A percentile compares a stretch with the other conserved stretches of the same genome.
phyloP scores from a whole-genome alignment of 1,140 invertebrate genomes.

The Branchinecta lynchi region DNA sequence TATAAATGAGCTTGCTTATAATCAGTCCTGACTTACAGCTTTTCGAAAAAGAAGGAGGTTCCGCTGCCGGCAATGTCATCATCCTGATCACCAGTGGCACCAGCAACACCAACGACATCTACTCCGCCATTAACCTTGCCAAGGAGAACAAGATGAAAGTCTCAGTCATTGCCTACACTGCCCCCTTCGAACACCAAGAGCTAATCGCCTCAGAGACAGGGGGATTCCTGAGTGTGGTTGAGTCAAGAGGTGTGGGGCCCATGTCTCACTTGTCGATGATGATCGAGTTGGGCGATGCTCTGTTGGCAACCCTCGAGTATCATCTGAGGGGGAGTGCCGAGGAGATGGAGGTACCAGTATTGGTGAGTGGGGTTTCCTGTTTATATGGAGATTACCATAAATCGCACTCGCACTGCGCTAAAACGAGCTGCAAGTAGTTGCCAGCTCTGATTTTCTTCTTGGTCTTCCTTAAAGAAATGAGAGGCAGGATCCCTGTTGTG shows the following conservation, averaged over 20 bases:
- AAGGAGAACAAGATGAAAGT: slow-evolving; percentile 18
- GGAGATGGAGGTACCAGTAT: neutral
- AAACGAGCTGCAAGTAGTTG: too few relatives aligned
- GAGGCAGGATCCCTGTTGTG: too few relatives aligned
- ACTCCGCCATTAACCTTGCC: slow-evolving; percentile 16
- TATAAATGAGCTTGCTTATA: too few relatives aligned
- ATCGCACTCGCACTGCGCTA: too few relatives aligned
- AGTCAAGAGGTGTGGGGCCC: slow-evolving; percentile 25
- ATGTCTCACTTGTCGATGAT: slow-evolving; percentile 25
- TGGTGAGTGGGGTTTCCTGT: neutral
- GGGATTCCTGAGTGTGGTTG: slow-evolving; percentile 25
- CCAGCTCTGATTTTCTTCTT: too few relatives aligned
- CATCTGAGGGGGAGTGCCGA: slow-evolving; percentile 5
- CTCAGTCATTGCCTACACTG: slow-evolving; percentile 19
- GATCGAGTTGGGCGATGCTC: slow-evolving; percentile 20
- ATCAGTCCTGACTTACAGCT: slow-evolving; percentile 27
- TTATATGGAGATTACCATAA: too few relatives aligned
- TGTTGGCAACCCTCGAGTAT: slow-evolving; percentile 16
- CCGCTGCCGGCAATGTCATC: slow-evolving; percentile 37
- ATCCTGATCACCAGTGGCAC: slow-evolving; percentile 34
- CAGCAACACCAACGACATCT: slow-evolving; percentile 15
- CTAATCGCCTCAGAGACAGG: slow-evolving; percentile 19
- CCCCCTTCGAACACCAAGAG: neutral
- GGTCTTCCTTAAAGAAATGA: too few relatives aligned
- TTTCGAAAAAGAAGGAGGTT: slow-evolving; percentile 32